Base-by-base conservation (phyloP, 2,888 invertebrate genomes). In the Electrophaes corylata region DNA sequence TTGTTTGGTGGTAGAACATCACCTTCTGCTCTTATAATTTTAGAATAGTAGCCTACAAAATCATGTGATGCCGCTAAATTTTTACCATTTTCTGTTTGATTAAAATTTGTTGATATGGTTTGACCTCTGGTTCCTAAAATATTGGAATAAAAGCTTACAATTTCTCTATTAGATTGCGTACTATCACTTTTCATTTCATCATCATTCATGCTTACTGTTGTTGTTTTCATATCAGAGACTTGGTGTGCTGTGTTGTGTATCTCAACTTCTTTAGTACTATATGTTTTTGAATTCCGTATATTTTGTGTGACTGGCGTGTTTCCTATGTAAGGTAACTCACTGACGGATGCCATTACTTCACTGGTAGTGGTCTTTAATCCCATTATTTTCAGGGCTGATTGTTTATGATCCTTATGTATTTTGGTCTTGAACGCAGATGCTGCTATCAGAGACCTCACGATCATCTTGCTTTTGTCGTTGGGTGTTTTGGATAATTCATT, bases 131-230 rank as follows among this genome's bases (percentile, higher is more conserved):
- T 18, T 44, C 18, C 29, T 12, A 31, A 19, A 53, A 6, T 31
- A 14, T 39, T 39, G 4, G 39, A 39, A 14, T 46, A 39, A 45
- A 4, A 39, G 26, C 12, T 29, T 3, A 18, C 8, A 8, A 37
- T 26, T 14, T 39, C 29, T 12, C 14, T 39, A 3, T n/a, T 37
- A 12, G 14, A 11, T 26, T 19, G n/a, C 23, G 23, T 26, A 19
- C 19, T 37, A 14, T 5, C 14, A 5, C 3, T 18, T 4, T n/a
- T 44, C 12, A 12, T 37, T 26, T n/a, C 10, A 5, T 10, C 3
- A 2, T 49, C 14, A 51, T 16, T 4, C 51, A 44, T 44, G 18
- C 51, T 52, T 26, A 8, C 10, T 11, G 51, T 52, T 35, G 51
- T 18, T 8, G 4, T 37, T 26, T 35, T 44, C 16, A 26, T 44